These are phyloP conservation scores for Centruroides vittatus DNA, from an alignment of 1,140 invertebrate species.

Conservation along the genomic window DNA sequence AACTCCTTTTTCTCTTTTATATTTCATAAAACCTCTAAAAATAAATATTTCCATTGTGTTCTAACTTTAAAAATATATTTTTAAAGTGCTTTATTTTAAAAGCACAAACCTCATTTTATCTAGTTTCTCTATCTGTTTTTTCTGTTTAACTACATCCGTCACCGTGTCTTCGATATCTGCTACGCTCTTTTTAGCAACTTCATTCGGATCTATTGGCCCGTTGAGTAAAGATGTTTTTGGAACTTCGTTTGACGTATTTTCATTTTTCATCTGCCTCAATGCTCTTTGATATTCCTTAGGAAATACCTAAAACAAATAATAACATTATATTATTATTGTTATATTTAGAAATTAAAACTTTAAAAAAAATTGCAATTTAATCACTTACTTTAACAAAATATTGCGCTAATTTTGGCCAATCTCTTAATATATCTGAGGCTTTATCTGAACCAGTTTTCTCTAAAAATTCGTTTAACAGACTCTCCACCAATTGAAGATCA, in stretches of 20 bases:
- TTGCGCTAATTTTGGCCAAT: conserved; percentile 62
- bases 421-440: conserved; percentile 57
- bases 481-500: conserved; percentile 64
- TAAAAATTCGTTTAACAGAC: conserved; percentile 70
- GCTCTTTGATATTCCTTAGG: conserved; percentile 92
- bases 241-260: conserved; percentile 22
- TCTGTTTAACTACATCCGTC: conserved; percentile 44
- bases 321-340: background rate
- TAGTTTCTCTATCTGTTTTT: conserved; percentile 43
- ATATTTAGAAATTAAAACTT: background rate
- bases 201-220: conserved; percentile 24
- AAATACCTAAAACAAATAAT: conserved; percentile 86
- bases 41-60: background rate
- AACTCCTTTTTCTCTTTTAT: conserved; percentile 65
- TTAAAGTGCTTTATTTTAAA: no score
- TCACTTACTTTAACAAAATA: conserved; percentile 70
- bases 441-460: conserved; percentile 79
- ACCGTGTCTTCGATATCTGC: conserved; percentile 78
- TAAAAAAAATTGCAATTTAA: background rate
- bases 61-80: no score
- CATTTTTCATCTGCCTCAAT: conserved; percentile 50
- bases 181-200: conserved; percentile 19
- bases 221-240: conserved; percentile 31
- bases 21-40: conserved; percentile 84
- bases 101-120: conserved; percentile 63